phyloP scores from a whole-genome alignment of 2,888 invertebrate genomes.

The Yponomeuta evonymella region DNA sequence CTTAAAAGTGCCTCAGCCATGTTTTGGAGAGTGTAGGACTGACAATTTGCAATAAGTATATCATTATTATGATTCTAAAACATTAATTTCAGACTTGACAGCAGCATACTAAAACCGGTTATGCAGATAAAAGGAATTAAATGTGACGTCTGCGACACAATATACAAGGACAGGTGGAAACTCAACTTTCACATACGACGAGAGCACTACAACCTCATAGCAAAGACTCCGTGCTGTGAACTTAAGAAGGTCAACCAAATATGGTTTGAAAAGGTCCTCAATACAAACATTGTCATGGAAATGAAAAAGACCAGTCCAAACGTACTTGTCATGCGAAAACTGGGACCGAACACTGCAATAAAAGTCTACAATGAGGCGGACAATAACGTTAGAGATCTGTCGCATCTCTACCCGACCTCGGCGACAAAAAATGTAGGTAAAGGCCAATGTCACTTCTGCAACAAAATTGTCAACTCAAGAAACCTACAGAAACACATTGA shows the following conservation, averaged over 20 bases:
- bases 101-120: slow-evolving; percentile 7
- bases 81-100: neutral
- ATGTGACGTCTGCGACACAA: slow-evolving; percentile 36
- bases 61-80: too few relatives aligned
- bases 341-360: slow-evolving; percentile 29
- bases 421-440: neutral
- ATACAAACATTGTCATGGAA: slow-evolving; percentile 39
- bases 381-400: slow-evolving; percentile 31
- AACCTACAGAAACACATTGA: slow-evolving; percentile 8
- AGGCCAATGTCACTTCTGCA: neutral
- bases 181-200: slow-evolving; percentile 42
- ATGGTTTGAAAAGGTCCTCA: slow-evolving; percentile 49
- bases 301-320: slow-evolving; percentile 43
- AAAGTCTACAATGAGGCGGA: slow-evolving; percentile 25
- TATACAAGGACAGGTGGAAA: slow-evolving; percentile 25
- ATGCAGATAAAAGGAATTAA: slow-evolving; percentile 7
- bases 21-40: too few relatives aligned
- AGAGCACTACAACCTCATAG: slow-evolving; percentile 41
- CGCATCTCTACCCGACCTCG: slow-evolving; percentile 28
- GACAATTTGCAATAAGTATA: too few relatives aligned
- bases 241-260: slow-evolving; percentile 43
- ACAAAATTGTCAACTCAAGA: neutral
- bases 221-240: slow-evolving; percentile 30
- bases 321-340: slow-evolving; percentile 35
- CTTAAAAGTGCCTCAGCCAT: too few relatives aligned